These are phyloP conservation scores for Hippopotamyrus pictus DNA, from an alignment of 2,797 vertebrate genomes.

Conservation along the genomic window DNA sequence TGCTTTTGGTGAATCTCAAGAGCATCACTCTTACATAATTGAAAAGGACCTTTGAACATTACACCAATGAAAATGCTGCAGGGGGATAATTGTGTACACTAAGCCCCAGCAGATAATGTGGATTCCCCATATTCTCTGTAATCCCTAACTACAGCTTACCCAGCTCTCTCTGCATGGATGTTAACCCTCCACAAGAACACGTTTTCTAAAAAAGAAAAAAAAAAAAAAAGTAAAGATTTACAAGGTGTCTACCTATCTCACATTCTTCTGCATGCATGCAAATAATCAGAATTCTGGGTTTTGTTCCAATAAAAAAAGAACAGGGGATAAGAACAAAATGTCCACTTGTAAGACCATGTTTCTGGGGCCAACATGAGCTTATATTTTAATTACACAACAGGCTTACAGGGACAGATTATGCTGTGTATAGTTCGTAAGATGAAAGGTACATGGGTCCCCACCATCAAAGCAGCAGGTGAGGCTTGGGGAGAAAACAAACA, in stretches of 20 bases:
- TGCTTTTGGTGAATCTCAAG: conserved; percentile 33
- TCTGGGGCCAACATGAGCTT: conserved; percentile 27
- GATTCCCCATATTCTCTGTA: conserved; percentile 62
- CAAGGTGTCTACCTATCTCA: neutral
- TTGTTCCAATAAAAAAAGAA: neutral
- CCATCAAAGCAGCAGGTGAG: conserved; percentile 20
- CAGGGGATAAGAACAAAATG: conserved; percentile 16
- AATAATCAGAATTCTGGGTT: neutral
- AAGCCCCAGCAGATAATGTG: conserved; percentile 59
- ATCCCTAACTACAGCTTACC: conserved; percentile 55
- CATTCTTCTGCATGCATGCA: neutral
- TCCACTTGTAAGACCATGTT: conserved; percentile 26
- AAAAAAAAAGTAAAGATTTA: neutral
- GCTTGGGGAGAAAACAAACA: neutral
- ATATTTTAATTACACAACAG: conserved; percentile 34
- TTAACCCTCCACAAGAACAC: neutral
- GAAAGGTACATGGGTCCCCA: conserved; percentile 21
- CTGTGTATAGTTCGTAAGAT: conserved; percentile 10
- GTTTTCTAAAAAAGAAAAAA: neutral
- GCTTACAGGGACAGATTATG: conserved; percentile 34
- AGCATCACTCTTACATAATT: conserved; percentile 70
- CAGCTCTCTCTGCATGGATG: neutral
- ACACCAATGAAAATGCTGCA: conserved; percentile 68
- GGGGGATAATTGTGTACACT: conserved; percentile 64
- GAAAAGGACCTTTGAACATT: conserved; percentile 58